phyloP scores from a whole-genome alignment of 2,113 vertebrate genomes.

The Entomyzon cyanotis region DNA sequence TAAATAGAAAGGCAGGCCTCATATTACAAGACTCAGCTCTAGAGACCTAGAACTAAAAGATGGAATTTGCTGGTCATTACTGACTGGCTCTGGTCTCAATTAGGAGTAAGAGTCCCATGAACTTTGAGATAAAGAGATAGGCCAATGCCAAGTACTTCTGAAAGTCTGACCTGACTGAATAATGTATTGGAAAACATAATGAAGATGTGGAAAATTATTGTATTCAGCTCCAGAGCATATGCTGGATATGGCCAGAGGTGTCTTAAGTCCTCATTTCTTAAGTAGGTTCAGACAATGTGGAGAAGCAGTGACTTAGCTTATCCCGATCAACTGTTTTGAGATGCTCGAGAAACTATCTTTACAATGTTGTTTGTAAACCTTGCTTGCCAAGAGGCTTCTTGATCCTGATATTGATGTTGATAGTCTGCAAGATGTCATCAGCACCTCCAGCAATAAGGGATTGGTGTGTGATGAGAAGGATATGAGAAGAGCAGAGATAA shows the following conservation, averaged over 20 bases:
- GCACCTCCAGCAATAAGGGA: slow-evolving; percentile 41
- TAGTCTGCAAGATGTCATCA: slow-evolving; percentile 57
- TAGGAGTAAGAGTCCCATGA: background rate
- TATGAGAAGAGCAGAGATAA: slow-evolving; percentile 40
- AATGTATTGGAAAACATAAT: background rate
- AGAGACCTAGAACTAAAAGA: background rate
- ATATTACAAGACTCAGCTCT: background rate
- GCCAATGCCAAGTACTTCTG: background rate
- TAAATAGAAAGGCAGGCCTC: background rate
- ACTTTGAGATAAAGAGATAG: background rate
- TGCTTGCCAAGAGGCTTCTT: slow-evolving; percentile 1
- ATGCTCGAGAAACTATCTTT: background rate
- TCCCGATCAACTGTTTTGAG: background rate
- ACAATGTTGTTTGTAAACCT: slow-evolving; percentile 12
- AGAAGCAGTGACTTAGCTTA: background rate
- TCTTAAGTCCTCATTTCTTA: background rate
- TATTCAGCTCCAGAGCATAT: background rate
- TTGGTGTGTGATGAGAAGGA: slow-evolving; percentile 12
- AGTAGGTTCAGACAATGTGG: background rate
- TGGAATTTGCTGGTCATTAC: background rate
- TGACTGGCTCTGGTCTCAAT: background rate
- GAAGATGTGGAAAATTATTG: background rate
- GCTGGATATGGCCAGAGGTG: background rate
- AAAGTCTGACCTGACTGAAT: background rate
- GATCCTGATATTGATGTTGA: slow-evolving; percentile 42